Percentiles rank a stretch among this genome's conserved stretches.
phyloP scores from a whole-genome alignment of 2,113 vertebrate species.

The Hydrolagus affinis region DNA sequence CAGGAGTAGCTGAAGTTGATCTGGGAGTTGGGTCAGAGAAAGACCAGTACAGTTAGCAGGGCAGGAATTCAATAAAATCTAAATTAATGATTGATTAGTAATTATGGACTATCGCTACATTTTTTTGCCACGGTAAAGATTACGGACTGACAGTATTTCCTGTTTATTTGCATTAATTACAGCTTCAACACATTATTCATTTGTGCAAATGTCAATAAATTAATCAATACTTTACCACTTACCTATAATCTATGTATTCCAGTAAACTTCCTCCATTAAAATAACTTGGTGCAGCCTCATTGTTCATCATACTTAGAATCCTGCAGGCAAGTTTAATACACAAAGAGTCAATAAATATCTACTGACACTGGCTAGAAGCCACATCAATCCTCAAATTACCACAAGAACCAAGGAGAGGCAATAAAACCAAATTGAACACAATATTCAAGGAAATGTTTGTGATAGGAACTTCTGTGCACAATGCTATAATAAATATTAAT shows the following conservation, averaged over 20 bases:
- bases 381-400: not conserved
- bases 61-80: no score
- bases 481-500: not conserved
- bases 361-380: no score
- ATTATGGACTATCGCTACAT: no score
- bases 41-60: no score
- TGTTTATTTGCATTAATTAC: no score
- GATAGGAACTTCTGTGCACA: not conserved
- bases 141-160: no score
- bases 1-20: no score
- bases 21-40: no score
- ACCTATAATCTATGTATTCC: slow-evolving; percentile 62
- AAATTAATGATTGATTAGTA: no score
- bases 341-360: not conserved
- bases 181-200: no score
- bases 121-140: no score
- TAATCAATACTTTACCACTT: slow-evolving; percentile 22
- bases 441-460: not conserved
- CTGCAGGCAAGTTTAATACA: slow-evolving; percentile 36
- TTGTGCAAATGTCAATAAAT: no score
- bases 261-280: slow-evolving; percentile 60
- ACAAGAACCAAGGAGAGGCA: not conserved
- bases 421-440: not conserved
- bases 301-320: slow-evolving; percentile 67
- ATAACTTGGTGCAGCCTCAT: slow-evolving; percentile 61